Percentiles rank a stretch among this genome's conserved stretches.
Conservation (phyloP, 2,113 vertebrate species). For the Hippopotamus amphibius region DNA sequence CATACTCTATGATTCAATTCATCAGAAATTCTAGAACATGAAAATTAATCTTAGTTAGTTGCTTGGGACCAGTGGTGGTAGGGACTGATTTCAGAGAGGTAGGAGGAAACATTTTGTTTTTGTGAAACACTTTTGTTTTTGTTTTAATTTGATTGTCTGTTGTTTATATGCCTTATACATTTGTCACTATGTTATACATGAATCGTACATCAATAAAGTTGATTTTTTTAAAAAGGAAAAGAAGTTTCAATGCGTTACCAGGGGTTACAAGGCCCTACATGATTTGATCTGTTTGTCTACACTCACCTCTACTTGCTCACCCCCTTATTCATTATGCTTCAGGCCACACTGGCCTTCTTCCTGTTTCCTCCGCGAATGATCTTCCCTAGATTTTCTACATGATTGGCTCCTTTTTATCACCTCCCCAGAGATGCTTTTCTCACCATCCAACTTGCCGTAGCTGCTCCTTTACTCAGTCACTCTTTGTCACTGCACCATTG, state of each 20-base stretch:
- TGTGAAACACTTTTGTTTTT: neutral
- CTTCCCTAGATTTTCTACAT: neutral
- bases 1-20: neutral
- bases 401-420: neutral
- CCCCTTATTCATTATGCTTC: neutral
- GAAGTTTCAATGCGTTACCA: too few relatives aligned
- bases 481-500: neutral
- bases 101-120: neutral
- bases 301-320: neutral
- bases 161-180: neutral
- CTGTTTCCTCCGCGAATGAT: neutral
- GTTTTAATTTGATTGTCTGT: neutral
- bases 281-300: neutral
- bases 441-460: neutral
- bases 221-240: neutral
- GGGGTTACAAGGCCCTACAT: neutral
- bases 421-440: neutral
- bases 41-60: neutral
- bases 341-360: neutral
- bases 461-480: neutral
- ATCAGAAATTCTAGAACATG: slow-evolving; percentile 42
- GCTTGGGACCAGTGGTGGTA: neutral
- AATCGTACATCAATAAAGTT: neutral
- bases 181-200: neutral
- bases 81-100: neutral